Percentiles rank a stretch among this genome's conserved stretches.
These are phyloP conservation scores for Choloepus didactylus DNA, from an alignment of 2,797 vertebrate species.

Conservation along the genomic window DNA sequence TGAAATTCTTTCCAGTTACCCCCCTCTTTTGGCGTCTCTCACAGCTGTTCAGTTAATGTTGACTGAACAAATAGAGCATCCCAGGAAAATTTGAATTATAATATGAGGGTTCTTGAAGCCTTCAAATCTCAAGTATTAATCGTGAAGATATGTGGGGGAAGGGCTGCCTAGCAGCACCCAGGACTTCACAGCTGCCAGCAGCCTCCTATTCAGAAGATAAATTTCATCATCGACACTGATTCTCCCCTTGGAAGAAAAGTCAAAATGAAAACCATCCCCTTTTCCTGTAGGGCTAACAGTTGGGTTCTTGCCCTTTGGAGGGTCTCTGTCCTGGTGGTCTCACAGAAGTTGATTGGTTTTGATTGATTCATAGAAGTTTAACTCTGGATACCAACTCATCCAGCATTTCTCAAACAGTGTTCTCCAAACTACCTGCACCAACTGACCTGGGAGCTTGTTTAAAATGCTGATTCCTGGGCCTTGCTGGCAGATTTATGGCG, in stretches of 20 bases:
- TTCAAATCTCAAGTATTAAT: constrained; percentile 17
- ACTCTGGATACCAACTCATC: not conserved
- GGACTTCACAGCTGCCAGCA: not conserved
- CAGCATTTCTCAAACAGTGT: not conserved
- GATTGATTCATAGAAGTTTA: not conserved
- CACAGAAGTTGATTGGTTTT: too few species aligned
- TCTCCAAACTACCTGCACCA: too few species aligned
- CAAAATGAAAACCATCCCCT: not conserved
- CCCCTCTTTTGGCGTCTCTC: not conserved
- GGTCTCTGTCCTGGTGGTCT: not conserved
- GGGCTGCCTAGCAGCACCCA: not conserved
- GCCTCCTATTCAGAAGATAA: not conserved
- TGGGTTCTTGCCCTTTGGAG: not conserved
- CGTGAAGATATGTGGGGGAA: not conserved
- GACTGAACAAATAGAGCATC: not conserved
- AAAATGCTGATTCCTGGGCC: not conserved
- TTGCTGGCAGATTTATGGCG: not conserved
- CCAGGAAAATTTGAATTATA: not conserved
- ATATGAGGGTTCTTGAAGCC: not conserved
- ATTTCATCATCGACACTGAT: not conserved
- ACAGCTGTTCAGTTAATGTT: not conserved
- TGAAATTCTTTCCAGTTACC: not conserved
- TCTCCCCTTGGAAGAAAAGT: not conserved
- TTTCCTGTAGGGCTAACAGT: not conserved
- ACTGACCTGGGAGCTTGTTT: not conserved